Percentiles rank a stretch among this genome's conserved stretches.
These are phyloP conservation scores for Sialis fuliginosa DNA, from an alignment of 2,888 invertebrate genomes.

Conservation along the genomic window DNA sequence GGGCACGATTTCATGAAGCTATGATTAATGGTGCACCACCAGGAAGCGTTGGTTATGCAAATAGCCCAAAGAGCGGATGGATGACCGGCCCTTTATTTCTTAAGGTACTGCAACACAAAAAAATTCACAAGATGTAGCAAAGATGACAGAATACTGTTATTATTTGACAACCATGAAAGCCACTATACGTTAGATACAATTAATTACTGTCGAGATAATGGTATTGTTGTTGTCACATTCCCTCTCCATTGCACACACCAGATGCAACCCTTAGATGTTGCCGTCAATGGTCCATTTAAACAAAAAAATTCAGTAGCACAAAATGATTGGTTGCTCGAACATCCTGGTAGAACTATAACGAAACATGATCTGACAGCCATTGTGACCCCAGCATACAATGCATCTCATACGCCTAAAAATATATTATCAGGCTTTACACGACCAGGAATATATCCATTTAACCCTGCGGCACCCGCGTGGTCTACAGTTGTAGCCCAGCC, in stretches of 20 bases:
- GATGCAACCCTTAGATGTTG: constrained; percentile 16
- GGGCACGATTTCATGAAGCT: constrained; percentile 11
- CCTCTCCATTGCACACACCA: constrained; percentile 18
- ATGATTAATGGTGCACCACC: constrained; percentile 10
- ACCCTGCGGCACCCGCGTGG: background rate
- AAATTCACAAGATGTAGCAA: constrained; percentile 10
- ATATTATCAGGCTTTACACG: constrained; percentile 10
- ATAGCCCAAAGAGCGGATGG: constrained; percentile 15
- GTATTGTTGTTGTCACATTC: constrained; percentile 17
- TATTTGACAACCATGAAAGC: constrained; percentile 8
- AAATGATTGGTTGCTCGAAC: constrained; percentile 13
- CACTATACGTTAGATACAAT: constrained; percentile 9
- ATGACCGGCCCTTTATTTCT: constrained; percentile 15
- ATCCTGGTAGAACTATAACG: constrained; percentile 15
- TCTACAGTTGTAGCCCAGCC: no score
- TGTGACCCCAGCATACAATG: no score
- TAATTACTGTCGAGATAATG: constrained; percentile 16
- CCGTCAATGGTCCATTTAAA: constrained; percentile 16
- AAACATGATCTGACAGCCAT: constrained; percentile 14
- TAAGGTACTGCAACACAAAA: constrained; percentile 11
- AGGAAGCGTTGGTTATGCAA: constrained; percentile 13
- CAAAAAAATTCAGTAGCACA: constrained; percentile 13
- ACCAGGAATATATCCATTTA: constrained; percentile 10
- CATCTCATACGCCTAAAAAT: constrained; percentile 8
- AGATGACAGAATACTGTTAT: constrained; percentile 8